Evolutionary conservation across 2,888 invertebrate species (phyloP), one percentile per base, ranked within the genome.

Genomic region (Heliothis peltigera): DNA sequence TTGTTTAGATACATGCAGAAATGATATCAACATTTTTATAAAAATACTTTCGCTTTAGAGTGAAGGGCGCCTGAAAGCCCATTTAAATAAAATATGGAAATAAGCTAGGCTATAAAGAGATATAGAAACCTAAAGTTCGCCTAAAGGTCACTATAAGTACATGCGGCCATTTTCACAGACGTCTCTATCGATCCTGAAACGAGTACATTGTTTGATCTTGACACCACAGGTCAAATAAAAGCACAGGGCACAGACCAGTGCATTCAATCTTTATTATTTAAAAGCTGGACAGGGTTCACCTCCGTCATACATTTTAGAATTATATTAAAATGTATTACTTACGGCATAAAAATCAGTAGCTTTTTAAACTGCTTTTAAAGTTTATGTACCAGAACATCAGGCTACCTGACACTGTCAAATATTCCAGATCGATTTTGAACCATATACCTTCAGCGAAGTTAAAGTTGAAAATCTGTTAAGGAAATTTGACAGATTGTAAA

Each of bases 101-200:
- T 19, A 25, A 35, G 15, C 19, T 21, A 35, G 19, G 32, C 17
- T 51, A n/a, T 47, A 35, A 52, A 35, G 28, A 43, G 10, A 35
- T 21, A 51, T 51, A 19, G 1, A 42, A 17, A 25, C 25, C 4
- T 6, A 32, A 57, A 35, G 22, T 39, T 43, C 25, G 21, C 25
- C 10, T 4, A 51, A 52, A 71, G 71, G 56, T 59, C 55, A 65
- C 43, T 28, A 17, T 19, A 35, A n/a, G 19, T 21, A 18, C 22
- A 35, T 15, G 19, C 65, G n/a, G 8, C 21, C 18, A 17, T 47
- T 35, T 25, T 58, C 15, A 39, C 55, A 65, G 55, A 65, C 47
- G 52, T 25, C 22, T 52, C 2, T 19, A 66, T 56, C 43, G 60
- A 70, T 71, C 55, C 17, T 12, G 32, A 32, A 32, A 32, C 43